Conservation (phyloP, 2,797 vertebrate species). For the Podarcis siculus region DNA sequence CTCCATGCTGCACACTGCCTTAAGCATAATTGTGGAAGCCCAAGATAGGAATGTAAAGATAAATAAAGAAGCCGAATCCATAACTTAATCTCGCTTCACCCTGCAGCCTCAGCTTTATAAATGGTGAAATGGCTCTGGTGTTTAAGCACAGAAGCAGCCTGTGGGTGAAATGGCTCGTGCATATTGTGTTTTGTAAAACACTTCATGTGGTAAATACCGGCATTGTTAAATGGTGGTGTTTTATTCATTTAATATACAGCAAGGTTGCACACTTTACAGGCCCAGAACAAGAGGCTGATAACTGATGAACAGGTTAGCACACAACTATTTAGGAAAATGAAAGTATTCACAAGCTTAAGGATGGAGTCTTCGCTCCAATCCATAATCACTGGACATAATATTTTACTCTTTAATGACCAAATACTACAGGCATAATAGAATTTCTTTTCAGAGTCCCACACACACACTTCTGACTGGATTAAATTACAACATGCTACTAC, state of each 20-base stretch:
- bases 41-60: background rate
- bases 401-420: too few species aligned
- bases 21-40: background rate
- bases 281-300: too few species aligned
- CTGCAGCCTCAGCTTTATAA: background rate
- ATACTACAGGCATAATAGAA: conserved; percentile 1
- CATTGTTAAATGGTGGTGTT: too few species aligned
- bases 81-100: fast-evolving
- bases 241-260: too few species aligned
- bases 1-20: background rate
- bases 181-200: conserved; percentile 35
- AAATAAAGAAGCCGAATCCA: background rate
- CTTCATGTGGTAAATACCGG: background rate
- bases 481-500: background rate
- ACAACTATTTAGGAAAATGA: too few species aligned
- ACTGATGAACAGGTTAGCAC: too few species aligned
- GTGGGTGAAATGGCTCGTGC: conserved; percentile 1
- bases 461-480: conserved; percentile 28
- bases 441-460: background rate
- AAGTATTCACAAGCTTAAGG: too few species aligned
- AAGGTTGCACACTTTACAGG: too few species aligned
- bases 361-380: too few species aligned
- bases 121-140: conserved; percentile 18
- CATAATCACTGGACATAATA: too few species aligned
- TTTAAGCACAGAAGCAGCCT: conserved; percentile 5